phyloP scores from a whole-genome alignment of 2,113 vertebrate genomes.

The Mormyrus iriodes region DNA sequence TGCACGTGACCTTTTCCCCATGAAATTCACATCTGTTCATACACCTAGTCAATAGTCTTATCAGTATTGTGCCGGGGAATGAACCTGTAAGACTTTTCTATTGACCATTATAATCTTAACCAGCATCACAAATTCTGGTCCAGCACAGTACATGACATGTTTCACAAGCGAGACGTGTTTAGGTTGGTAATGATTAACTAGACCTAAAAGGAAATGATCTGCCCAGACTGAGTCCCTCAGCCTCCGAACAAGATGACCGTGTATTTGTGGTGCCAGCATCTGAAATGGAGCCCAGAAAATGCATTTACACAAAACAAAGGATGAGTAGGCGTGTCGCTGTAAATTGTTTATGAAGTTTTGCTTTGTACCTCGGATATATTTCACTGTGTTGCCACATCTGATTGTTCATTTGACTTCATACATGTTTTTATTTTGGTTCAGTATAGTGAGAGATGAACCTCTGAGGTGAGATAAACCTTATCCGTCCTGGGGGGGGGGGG shows the following conservation, averaged over 20 bases:
- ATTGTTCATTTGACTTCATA: neutral
- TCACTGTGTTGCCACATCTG: neutral
- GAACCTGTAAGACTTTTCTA: neutral
- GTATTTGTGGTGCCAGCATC: neutral
- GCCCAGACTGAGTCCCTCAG: neutral
- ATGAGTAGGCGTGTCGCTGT: neutral
- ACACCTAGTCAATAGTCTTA: neutral
- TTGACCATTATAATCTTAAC: neutral
- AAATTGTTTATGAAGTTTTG: neutral
- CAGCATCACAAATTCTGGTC: neutral
- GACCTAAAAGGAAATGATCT: neutral
- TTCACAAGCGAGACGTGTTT: neutral
- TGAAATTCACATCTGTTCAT: neutral
- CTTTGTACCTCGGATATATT: neutral
- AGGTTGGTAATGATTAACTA: neutral
- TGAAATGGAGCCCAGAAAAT: neutral
- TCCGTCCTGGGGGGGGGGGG: neutral
- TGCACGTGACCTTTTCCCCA: neutral
- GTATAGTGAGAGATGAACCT: neutral
- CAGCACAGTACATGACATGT: neutral
- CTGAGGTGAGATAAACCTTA: neutral
- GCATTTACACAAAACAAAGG: conserved; percentile 3
- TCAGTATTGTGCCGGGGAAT: neutral
- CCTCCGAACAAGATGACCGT: too few relatives aligned
- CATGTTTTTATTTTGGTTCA: neutral